A percentile compares a stretch with the other conserved stretches of the same genome.
Evolutionary conservation across 2,113 vertebrate species (phyloP).

Genomic region (Platanista minor): DNA sequence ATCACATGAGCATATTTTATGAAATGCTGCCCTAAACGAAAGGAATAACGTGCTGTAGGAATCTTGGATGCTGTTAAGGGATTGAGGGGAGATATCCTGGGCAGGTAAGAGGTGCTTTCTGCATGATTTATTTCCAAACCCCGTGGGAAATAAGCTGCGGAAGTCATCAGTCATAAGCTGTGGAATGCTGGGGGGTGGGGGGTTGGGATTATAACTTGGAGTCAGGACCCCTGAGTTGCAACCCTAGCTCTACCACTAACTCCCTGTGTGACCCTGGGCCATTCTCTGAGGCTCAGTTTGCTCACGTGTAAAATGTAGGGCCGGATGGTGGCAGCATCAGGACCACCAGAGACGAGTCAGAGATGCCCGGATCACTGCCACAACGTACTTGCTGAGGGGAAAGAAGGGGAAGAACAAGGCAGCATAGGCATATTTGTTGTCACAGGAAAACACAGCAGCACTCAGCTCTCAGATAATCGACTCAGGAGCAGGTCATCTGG

Average conservation of each 20-base stretch:
- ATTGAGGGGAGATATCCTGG: neutral
- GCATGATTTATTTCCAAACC: neutral
- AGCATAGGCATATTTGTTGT: constrained; percentile 35
- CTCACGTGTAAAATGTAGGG: neutral
- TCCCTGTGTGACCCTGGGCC: neutral
- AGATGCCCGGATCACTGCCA: neutral
- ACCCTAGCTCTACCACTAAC: neutral
- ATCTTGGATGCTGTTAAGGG: neutral
- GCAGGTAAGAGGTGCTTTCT: neutral
- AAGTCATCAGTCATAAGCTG: neutral
- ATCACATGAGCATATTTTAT: neutral
- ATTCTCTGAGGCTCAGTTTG: neutral
- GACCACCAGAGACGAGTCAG: neutral
- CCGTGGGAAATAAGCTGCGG: neutral
- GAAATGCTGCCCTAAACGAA: neutral
- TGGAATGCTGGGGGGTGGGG: neutral
- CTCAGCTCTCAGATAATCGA: constrained; percentile 53
- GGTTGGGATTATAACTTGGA: neutral
- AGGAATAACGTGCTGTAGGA: neutral
- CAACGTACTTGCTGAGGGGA: neutral
- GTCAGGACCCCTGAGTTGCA: neutral
- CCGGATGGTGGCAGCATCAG: neutral
- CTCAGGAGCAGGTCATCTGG: constrained; percentile 68
- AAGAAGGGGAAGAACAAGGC: neutral
- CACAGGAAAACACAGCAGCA: neutral